A percentile compares a stretch with the other conserved stretches of the same genome.
Conservation (phyloP, 53 echinoderm and acorn worm genomes). For the Mesocentrotus franciscanus region DNA sequence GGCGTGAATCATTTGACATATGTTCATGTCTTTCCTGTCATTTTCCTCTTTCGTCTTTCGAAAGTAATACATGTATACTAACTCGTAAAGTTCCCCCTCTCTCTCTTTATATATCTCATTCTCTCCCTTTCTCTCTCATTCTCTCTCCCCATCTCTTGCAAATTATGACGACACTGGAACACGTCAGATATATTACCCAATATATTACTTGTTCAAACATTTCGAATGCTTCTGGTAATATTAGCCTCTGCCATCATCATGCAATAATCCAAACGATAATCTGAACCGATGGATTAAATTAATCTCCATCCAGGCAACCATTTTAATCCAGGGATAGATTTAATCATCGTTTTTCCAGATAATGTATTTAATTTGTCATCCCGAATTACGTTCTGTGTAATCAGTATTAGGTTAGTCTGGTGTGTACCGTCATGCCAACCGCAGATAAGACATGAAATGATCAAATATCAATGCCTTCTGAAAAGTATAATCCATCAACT, state of each 20-base stretch:
- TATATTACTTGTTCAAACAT: background rate
- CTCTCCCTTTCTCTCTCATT: no score
- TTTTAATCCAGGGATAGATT: conserved; percentile 28
- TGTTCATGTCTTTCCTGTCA: no score
- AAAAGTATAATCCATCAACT: background rate
- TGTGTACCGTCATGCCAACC: background rate
- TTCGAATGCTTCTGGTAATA: background rate
- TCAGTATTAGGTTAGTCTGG: background rate
- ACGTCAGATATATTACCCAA: background rate
- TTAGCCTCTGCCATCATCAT: background rate
- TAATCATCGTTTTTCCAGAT: conserved; percentile 33
- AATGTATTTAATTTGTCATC: conserved; percentile 35
- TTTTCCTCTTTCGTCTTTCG: no score
- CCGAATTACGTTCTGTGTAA: background rate
- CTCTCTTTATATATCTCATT: no score
- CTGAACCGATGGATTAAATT: conserved; percentile 20
- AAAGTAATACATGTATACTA: no score
- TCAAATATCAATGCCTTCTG: conserved; percentile 20
- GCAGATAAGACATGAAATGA: conserved; percentile 23
- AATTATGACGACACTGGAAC: background rate
- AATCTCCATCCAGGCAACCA: conserved; percentile 42
- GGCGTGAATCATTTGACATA: no score
- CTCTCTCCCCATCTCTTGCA: background rate
- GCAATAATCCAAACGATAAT: conserved; percentile 41
- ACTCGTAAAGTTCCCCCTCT: no score